Percentiles rank a stretch among this genome's conserved stretches.
phyloP scores from a whole-genome alignment of 2,888 invertebrate genomes.

The Drosophila nr. fundita region DNA sequence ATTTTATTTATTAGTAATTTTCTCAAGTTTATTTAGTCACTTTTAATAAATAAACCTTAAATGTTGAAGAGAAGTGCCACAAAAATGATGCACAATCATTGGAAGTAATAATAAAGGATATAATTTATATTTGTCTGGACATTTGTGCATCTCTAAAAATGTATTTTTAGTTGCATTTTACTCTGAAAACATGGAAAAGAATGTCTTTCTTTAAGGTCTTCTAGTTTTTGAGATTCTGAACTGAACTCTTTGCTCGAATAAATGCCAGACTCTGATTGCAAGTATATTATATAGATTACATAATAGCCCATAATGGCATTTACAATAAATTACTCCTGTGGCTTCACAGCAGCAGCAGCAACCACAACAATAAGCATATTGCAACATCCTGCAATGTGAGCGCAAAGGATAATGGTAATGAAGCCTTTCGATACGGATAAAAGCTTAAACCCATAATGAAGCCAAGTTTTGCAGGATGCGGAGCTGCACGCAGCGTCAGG shows the following conservation, averaged over 20 bases:
- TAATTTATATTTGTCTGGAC: background rate
- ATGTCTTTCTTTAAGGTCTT: background rate
- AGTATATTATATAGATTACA: background rate
- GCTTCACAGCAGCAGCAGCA: background rate
- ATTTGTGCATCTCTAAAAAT: too few relatives aligned
- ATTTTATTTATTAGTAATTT: too few relatives aligned
- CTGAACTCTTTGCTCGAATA: background rate
- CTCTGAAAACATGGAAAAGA: too few relatives aligned
- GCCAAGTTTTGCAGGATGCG: background rate
- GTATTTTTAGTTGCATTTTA: background rate
- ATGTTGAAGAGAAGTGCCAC: background rate
- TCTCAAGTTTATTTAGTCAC: too few relatives aligned
- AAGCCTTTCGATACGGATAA: conserved; percentile 17
- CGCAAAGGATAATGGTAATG: conserved; percentile 33
- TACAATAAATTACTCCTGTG: background rate
- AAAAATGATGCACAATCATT: background rate
- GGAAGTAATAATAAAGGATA: too few relatives aligned
- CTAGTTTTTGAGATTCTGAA: background rate
- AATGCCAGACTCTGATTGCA: background rate
- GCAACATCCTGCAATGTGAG: conserved; percentile 19
- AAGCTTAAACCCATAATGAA: background rate
- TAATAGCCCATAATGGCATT: background rate
- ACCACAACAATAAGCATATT: background rate
- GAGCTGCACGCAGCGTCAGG: background rate
- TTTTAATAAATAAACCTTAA: background rate